Conservation (phyloP, 35 echinoderm and acorn worm species). For the Nesometra sesokonis region DNA sequence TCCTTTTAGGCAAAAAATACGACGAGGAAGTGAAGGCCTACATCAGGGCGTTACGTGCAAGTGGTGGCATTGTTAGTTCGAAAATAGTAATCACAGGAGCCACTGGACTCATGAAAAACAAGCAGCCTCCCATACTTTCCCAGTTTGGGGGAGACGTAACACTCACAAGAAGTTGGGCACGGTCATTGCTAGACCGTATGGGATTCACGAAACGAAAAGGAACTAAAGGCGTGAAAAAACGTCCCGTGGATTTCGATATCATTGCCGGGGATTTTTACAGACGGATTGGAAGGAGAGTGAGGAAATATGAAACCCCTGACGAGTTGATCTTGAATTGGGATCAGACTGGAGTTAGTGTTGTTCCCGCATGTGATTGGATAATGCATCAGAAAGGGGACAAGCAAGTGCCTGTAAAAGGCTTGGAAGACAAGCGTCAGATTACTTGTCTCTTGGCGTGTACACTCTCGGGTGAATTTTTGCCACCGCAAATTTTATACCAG, state of each 20-base stretch:
- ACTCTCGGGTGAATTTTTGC: not conserved
- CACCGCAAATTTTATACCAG: conserved; percentile 32
- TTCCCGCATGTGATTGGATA: too few relatives aligned
- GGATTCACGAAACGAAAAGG: not conserved
- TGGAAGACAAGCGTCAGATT: conserved; percentile 25
- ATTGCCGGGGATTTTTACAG: too few relatives aligned
- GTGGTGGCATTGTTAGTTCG: not conserved
- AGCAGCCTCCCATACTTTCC: not conserved
- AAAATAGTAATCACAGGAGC: not conserved
- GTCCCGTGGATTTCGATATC: not conserved
- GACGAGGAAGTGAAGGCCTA: conserved; percentile 2
- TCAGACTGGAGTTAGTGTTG: too few relatives aligned
- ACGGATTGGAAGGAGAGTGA: not conserved
- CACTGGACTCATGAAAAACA: not conserved
- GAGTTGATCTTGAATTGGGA: too few relatives aligned
- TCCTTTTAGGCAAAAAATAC: not conserved
- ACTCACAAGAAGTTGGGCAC: not conserved
- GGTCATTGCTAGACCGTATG: not conserved
- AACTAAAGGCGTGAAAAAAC: conserved; percentile 8
- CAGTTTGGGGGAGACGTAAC: not conserved
- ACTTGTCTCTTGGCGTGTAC: conserved; percentile 14
- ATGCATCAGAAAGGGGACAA: not conserved
- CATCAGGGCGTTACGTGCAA: not conserved
- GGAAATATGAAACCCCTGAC: not conserved
- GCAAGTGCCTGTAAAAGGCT: conserved; percentile 17